Evolutionary conservation across 2,888 invertebrate species (phyloP).

Genomic region (Yponomeuta evonymella): DNA sequence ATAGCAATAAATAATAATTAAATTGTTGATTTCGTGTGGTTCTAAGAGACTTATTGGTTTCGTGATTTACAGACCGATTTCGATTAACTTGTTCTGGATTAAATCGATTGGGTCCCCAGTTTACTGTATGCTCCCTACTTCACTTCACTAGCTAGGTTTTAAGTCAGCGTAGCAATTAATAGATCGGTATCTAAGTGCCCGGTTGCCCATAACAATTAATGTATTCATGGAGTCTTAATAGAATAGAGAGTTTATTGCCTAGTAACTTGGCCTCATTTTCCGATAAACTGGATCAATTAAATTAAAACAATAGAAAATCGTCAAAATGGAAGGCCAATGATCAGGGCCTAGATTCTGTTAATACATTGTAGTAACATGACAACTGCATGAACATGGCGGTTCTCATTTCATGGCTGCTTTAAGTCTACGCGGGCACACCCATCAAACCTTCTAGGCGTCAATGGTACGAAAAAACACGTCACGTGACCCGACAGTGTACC

Average conservation of each 20-base stretch:
- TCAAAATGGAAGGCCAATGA: neutral
- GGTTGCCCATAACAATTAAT: neutral
- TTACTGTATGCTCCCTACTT: neutral
- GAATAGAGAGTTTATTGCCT: neutral
- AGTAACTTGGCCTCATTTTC: neutral
- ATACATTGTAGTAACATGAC: too few relatives aligned
- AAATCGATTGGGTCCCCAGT: neutral
- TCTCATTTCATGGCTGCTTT: too few relatives aligned
- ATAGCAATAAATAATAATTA: slow-evolving; percentile 16
- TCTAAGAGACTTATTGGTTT: neutral
- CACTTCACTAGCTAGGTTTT: slow-evolving; percentile 14
- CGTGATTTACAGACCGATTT: neutral
- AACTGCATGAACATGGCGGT: too few relatives aligned
- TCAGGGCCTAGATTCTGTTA: too few relatives aligned
- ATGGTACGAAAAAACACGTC: too few relatives aligned
- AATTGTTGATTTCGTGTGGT: slow-evolving; percentile 13
- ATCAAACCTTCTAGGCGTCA: too few relatives aligned
- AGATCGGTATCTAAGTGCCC: neutral
- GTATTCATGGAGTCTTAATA: neutral
- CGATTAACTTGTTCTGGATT: slow-evolving; percentile 2
- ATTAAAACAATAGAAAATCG: neutral
- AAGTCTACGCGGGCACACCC: too few relatives aligned
- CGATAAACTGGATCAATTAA: too few relatives aligned
- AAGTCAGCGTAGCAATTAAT: slow-evolving; percentile 1
- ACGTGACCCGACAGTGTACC: too few relatives aligned